Evolutionary conservation across 92 coral and sea anemone genomes (phyloP).

Genomic region (Bergia sp.): DNA sequence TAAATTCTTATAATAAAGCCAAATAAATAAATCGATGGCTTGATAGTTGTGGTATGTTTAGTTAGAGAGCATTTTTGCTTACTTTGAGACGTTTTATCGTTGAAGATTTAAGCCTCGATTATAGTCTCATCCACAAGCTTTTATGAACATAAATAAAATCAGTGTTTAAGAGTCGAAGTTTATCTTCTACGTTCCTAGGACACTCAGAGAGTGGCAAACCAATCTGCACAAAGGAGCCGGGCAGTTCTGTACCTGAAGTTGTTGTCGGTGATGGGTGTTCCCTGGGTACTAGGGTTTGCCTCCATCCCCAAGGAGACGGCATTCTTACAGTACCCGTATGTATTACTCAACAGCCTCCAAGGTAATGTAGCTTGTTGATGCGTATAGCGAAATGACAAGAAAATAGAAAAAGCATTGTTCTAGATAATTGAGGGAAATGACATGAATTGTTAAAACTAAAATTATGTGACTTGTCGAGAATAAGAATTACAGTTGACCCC

Average conservation of each 20-base stretch:
- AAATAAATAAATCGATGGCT: no score
- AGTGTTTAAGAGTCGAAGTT: not conserved
- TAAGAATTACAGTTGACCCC: no score
- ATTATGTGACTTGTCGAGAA: not conserved
- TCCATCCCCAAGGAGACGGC: not conserved
- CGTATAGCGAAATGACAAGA: not conserved
- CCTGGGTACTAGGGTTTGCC: constrained; percentile 38
- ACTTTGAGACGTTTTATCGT: no score
- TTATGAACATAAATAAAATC: no score
- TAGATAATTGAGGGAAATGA: not conserved
- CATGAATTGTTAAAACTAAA: not conserved
- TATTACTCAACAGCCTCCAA: constrained; percentile 25
- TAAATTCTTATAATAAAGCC: no score
- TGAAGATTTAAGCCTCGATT: no score
- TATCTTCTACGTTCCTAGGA: not conserved
- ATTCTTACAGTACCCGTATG: constrained; percentile 32
- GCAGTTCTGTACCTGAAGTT: constrained; percentile 11
- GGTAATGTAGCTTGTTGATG: not conserved
- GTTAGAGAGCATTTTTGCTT: no score
- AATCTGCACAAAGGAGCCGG: constrained; percentile 3
- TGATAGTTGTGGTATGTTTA: no score
- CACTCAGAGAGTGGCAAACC: constrained; percentile 12
- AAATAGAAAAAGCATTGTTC: not conserved
- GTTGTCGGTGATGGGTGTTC: constrained; percentile 36
- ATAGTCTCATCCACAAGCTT: no score